Conservation (phyloP, 2,797 vertebrate species). For the Pantherophis alleghaniensis region DNA sequence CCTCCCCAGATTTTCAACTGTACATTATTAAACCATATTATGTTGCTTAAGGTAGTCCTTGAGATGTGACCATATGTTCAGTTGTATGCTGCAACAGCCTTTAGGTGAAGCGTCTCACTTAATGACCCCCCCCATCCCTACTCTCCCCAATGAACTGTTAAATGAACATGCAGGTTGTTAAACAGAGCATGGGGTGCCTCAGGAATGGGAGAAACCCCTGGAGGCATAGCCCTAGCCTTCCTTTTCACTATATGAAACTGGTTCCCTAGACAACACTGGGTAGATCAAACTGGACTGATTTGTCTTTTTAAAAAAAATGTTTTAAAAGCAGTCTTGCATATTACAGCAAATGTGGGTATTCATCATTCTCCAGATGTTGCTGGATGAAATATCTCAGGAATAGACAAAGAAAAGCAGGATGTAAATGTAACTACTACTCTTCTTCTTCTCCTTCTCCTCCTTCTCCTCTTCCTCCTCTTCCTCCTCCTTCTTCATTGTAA, state of each 20-base stretch:
- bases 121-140: background rate
- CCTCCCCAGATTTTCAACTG: background rate
- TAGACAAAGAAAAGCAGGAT: background rate
- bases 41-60: background rate
- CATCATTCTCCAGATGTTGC: background rate
- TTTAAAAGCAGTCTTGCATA: background rate
- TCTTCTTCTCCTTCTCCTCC: too few relatives aligned
- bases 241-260: background rate
- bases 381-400: background rate
- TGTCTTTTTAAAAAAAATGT: background rate
- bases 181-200: background rate
- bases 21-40: background rate
- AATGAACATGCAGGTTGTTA: background rate
- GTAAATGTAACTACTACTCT: background rate
- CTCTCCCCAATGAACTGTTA: background rate
- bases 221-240: background rate
- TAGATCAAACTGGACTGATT: background rate
- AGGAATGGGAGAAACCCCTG: background rate
- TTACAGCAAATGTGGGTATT: background rate
- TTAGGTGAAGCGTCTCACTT: background rate
- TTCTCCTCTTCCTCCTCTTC: fast-evolving
- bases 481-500: background rate
- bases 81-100: background rate
- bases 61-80: background rate
- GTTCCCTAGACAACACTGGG: background rate